Evolutionary conservation across 1,140 invertebrate species (phyloP).

Genomic region (Drosophila quadrilineata): DNA sequence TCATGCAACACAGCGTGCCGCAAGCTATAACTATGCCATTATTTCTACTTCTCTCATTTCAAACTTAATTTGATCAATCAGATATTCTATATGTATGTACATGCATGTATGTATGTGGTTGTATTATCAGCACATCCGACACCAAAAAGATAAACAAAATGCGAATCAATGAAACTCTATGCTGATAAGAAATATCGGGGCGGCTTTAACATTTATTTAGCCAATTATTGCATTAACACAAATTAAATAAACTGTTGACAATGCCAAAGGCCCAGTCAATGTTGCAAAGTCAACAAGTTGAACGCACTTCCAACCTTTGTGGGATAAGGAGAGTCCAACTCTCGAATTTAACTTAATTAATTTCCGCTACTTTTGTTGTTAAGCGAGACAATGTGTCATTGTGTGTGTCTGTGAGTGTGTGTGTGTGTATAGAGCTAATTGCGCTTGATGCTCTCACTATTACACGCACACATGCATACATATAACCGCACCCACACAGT

Average conservation of each 20-base stretch:
- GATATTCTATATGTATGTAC: neutral
- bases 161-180: constrained; percentile 57
- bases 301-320: constrained; percentile 23
- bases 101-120: constrained; percentile 15
- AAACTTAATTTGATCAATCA: no score
- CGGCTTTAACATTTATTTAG: constrained; percentile 25
- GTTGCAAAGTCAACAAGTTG: constrained; percentile 30
- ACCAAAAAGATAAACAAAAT: constrained; percentile 52
- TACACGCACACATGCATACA: no score
- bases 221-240: constrained; percentile 32
- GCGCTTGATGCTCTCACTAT: constrained; percentile 12
- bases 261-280: neutral
- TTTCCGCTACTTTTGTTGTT: constrained; percentile 21
- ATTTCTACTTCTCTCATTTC: neutral
- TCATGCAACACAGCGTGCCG: constrained; percentile 44
- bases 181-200: constrained; percentile 38
- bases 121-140: constrained; percentile 62
- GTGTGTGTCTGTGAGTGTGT: no score
- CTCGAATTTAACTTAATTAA: constrained; percentile 55
- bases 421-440: no score
- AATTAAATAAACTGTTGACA: constrained; percentile 16
- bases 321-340: constrained; percentile 20
- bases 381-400: constrained; percentile 5
- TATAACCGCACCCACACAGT: no score
- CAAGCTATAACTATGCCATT: neutral